These are phyloP conservation scores for Aselliscus stoliczkanus DNA, from an alignment of 2,797 vertebrate species.

Conservation along the genomic window DNA sequence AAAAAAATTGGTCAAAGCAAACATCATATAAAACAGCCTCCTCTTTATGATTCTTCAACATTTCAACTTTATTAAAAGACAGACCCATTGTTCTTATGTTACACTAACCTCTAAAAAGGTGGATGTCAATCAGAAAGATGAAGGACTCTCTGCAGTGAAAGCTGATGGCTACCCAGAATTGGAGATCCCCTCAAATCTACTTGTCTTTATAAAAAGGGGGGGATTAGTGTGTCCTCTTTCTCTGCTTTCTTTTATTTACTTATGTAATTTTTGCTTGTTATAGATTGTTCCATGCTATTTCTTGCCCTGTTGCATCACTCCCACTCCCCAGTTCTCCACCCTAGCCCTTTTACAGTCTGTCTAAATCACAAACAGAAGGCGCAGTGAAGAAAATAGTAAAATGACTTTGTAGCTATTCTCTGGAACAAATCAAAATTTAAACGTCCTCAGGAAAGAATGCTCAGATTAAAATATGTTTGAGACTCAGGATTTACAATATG, in stretches of 20 bases:
- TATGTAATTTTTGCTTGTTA: neutral
- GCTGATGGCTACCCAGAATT: neutral
- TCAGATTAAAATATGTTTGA: slow-evolving; percentile 45
- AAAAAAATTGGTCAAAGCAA: neutral
- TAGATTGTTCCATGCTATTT: neutral
- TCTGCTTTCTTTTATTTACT: neutral
- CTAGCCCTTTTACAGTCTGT: neutral
- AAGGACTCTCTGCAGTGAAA: neutral
- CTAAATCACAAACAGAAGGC: neutral
- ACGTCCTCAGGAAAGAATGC: neutral
- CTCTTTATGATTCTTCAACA: neutral
- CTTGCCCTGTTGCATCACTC: neutral
- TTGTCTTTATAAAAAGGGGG: slow-evolving; percentile 21
- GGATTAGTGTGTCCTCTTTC: neutral
- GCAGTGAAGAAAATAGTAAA: neutral
- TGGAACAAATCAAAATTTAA: slow-evolving; percentile 44
- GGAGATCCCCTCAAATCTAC: neutral
- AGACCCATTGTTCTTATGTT: neutral
- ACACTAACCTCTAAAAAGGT: neutral
- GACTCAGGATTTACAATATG: slow-evolving; percentile 15
- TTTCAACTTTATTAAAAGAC: neutral
- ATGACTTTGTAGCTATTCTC: neutral
- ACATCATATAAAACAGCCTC: neutral
- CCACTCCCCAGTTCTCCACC: neutral
- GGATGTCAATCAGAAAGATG: neutral